Conservation (phyloP, 2,797 vertebrate genomes). For the Sebastiscus albofasciatus region DNA sequence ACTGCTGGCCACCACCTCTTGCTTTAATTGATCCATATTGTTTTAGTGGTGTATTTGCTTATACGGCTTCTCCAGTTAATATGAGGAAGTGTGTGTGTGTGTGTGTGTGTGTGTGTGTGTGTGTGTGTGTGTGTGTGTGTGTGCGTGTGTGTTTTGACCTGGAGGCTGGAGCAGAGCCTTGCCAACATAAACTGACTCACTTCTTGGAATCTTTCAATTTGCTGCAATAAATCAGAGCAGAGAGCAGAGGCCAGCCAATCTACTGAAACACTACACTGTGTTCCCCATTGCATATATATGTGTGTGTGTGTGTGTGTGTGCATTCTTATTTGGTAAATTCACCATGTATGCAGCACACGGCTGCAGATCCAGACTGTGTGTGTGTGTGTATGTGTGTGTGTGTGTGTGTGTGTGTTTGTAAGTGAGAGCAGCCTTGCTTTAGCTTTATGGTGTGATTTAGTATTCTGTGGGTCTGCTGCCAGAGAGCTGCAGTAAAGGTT, state of each 20-base stretch:
- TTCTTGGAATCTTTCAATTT: constrained; percentile 73
- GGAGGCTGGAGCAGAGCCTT: constrained; percentile 25
- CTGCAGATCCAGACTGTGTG: background rate
- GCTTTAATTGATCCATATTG: constrained; percentile 40
- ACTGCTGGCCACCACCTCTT: constrained; percentile 12
- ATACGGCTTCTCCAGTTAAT: constrained; percentile 15
- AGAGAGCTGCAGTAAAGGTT: constrained; percentile 28
- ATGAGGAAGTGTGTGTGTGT: constrained; percentile 41
- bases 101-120: background rate
- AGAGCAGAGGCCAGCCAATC: constrained; percentile 47
- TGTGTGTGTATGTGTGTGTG: no score
- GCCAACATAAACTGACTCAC: constrained; percentile 73
- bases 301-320: background rate
- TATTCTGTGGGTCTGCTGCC: background rate
- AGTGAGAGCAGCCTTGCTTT: constrained; percentile 6
- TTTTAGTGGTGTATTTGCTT: constrained; percentile 33
- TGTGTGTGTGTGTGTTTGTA: background rate
- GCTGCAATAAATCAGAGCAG: constrained; percentile 63
- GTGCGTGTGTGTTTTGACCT: constrained; percentile 15
- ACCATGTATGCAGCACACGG: background rate
- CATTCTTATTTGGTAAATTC: constrained; percentile 3
- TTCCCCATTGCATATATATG: background rate
- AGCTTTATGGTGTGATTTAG: constrained; percentile 14
- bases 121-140: constrained; percentile 19
- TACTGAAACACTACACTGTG: constrained; percentile 30